Evolutionary conservation across 2,888 invertebrate genomes (phyloP).

Genomic region (Ophonus ardosiacus): DNA sequence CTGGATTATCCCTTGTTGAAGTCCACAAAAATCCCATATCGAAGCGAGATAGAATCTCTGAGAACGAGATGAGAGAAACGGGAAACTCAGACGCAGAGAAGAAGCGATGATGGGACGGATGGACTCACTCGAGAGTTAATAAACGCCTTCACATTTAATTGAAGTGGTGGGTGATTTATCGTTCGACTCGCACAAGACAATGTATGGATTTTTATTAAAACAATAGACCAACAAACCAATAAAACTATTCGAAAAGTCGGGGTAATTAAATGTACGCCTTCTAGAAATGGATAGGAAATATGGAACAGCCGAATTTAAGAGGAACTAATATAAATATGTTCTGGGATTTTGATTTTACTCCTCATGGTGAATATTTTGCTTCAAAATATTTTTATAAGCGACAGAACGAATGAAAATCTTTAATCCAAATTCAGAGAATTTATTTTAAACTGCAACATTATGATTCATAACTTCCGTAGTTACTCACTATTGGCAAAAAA

Average conservation of each 20-base stretch:
- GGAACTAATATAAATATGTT: too few relatives aligned
- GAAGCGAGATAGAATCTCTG: neutral
- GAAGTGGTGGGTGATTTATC: constrained; percentile 59
- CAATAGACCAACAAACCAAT: constrained; percentile 43
- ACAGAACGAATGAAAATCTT: too few relatives aligned
- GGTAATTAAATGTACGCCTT: constrained; percentile 56
- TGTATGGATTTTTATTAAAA: constrained; percentile 55
- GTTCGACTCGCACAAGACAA: constrained; percentile 54
- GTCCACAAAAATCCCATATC: neutral
- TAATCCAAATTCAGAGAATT: too few relatives aligned
- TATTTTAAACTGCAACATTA: too few relatives aligned
- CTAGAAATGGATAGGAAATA: neutral
- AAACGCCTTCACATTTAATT: constrained; percentile 60
- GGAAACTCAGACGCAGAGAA: constrained; percentile 4
- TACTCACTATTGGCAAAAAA: too few relatives aligned
- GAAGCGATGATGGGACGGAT: constrained; percentile 22
- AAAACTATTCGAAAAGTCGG: constrained; percentile 47
- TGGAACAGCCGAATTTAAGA: too few relatives aligned
- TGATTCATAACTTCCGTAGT: too few relatives aligned
- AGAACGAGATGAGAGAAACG: neutral
- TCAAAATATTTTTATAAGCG: too few relatives aligned
- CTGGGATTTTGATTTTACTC: too few relatives aligned
- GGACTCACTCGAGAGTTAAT: constrained; percentile 21
- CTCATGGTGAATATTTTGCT: too few relatives aligned
- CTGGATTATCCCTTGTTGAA: constrained; percentile 4